Base-by-base conservation (phyloP, 64 coral and sea anemone species). In the Stichodactyla mertensii region DNA sequence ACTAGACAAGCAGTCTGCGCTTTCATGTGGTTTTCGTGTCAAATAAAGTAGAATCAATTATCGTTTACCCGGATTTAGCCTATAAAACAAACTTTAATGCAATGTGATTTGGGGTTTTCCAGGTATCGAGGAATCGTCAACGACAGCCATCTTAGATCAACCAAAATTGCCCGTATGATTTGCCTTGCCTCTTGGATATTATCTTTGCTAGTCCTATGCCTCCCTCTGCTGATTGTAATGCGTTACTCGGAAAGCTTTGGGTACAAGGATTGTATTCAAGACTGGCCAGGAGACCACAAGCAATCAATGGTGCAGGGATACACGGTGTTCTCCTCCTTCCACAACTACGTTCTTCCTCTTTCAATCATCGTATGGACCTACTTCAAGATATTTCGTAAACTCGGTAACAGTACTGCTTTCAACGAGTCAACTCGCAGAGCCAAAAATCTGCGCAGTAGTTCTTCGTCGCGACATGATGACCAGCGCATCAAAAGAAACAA, bases 261-360 rank as follows among this genome's bases (percentile, higher is more conserved):
- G 16, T 54, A 52, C 64, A 52, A 71, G 52, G 56, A 70, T 7
- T 89, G 88, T 61, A 24, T 83, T 74, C 78, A 83, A 14, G 61
- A 64, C 1, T 89, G 88, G 88, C 88, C 88, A 20, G 11, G 71
- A 11, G 36, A 64, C 4, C 16, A 77, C 54, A 15, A 59, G 12
- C 20, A 91, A 20, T 51, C 61, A 55, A 87, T 91, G 78, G 20
- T 14, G 2, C 90, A 87, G 57, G 81, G 77, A 11, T 95, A 95
- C 84, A 80, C 18, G 5, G 77, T 88, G 22, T 18, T 58, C 10
- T 74, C 57, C 5, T 79, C 61, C 9, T 57, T 95, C 7, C 89
- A 89, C 67, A 88, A 55, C 83, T 95, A 95, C 78, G 71, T 92
- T 55, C 87, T 92, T 16, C 94, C 94, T 23, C 70, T 95, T 0